phyloP scores from a whole-genome alignment of 2,888 invertebrate genomes.

The Campoplex nolae region DNA sequence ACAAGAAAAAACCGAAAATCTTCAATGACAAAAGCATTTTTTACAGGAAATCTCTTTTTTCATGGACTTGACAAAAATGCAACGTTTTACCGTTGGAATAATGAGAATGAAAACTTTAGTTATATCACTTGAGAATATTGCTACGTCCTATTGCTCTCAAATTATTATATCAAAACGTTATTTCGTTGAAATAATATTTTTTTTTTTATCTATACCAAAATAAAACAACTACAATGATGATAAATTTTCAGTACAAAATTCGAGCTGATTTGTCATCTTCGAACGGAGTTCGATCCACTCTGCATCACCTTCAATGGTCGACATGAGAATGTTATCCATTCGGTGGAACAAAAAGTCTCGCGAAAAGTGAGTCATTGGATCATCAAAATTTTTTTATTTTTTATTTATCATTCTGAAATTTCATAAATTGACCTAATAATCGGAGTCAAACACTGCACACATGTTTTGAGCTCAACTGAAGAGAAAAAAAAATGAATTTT shows the following conservation, averaged over 20 bases:
- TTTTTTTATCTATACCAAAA: background rate
- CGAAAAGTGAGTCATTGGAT: constrained; percentile 85
- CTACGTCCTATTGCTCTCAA: background rate
- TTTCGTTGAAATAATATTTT: background rate
- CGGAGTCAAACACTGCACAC: too few species aligned
- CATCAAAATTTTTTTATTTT: too few species aligned
- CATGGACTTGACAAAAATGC: too few species aligned
- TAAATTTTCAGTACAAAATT: constrained; percentile 87
- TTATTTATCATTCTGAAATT: background rate
- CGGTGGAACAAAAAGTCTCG: constrained; percentile 93
- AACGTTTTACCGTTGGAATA: too few species aligned
- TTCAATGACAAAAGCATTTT: too few species aligned
- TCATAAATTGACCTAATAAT: background rate
- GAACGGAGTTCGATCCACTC: constrained; percentile 95
- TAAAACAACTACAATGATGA: background rate
- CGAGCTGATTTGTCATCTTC: constrained; percentile 91
- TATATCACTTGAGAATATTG: background rate
- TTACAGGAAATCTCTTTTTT: too few species aligned
- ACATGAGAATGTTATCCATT: constrained; percentile 90
- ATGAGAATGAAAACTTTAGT: too few species aligned
- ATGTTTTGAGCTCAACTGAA: too few species aligned
- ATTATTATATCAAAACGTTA: background rate
- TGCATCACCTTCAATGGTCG: constrained; percentile 91
- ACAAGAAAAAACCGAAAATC: background rate
- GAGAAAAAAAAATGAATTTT: background rate